These are phyloP conservation scores for Rhodophaea formosa DNA, from an alignment of 2,888 invertebrate species.

Conservation along the genomic window DNA sequence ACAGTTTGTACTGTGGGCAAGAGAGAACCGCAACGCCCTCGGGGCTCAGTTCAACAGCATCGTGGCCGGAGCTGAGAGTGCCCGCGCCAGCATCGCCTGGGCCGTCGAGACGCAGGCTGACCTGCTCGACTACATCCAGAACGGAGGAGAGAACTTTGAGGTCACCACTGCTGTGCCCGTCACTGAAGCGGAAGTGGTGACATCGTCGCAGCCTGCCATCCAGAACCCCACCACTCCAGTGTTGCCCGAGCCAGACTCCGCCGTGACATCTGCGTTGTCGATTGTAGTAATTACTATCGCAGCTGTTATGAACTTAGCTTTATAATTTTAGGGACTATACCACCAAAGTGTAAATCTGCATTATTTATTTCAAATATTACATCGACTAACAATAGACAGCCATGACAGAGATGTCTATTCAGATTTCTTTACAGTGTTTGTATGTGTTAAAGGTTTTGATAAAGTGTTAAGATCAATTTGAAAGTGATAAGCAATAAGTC, in stretches of 20 bases:
- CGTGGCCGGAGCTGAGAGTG: slow-evolving; percentile 34
- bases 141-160: slow-evolving; percentile 34
- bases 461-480: not conserved
- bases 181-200: slow-evolving; percentile 25
- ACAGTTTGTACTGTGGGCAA: slow-evolving; percentile 63
- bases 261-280: slow-evolving; percentile 47
- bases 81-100: slow-evolving; percentile 48
- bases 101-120: slow-evolving; percentile 39
- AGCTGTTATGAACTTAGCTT: slow-evolving; percentile 40
- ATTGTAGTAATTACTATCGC: slow-evolving; percentile 41
- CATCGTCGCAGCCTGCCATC: slow-evolving; percentile 32
- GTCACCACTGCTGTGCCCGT: slow-evolving; percentile 24
- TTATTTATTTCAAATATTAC: too few species aligned
- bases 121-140: slow-evolving; percentile 46
- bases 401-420: too few species aligned
- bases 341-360: not conserved
- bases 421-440: not conserved
- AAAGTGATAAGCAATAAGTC: not conserved
- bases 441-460: not conserved
- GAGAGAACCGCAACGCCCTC: slow-evolving; percentile 34
- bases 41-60: slow-evolving; percentile 37
- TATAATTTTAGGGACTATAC: slow-evolving; percentile 34
- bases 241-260: slow-evolving; percentile 45
- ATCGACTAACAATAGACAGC: too few species aligned
- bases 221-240: slow-evolving; percentile 48